Evolutionary conservation across 2,888 invertebrate species (phyloP).

Genomic region (Campaea margaritaria): DNA sequence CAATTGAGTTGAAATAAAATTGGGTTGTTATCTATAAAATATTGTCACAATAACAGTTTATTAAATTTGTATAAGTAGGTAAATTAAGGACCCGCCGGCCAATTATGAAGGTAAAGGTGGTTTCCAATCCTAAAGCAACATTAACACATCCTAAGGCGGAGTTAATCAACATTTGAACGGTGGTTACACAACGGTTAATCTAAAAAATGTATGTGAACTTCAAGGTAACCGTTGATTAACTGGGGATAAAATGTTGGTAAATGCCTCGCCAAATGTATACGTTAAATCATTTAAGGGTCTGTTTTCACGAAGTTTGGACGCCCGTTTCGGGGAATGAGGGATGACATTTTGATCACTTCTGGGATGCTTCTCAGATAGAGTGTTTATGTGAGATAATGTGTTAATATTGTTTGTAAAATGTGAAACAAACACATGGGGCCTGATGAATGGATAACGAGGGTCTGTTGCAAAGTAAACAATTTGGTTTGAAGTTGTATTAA

Average conservation of each 20-base stretch:
- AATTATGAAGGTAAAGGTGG: conserved; percentile 50
- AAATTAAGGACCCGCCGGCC: not conserved
- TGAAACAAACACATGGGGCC: conserved; percentile 24
- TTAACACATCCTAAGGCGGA: conserved; percentile 57
- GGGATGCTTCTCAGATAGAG: conserved; percentile 35
- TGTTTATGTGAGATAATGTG: conserved; percentile 40
- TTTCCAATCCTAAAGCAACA: conserved; percentile 75
- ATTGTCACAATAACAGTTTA: too few species aligned
- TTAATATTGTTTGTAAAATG: conserved; percentile 36
- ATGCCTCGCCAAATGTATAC: conserved; percentile 35
- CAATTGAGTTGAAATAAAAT: too few species aligned
- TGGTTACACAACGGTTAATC: too few species aligned
- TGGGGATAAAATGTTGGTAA: too few species aligned
- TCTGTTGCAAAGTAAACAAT: conserved; percentile 22
- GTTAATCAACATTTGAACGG: too few species aligned
- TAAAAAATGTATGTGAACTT: too few species aligned
- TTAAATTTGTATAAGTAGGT: too few species aligned
- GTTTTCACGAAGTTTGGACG: conserved; percentile 40
- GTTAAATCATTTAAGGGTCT: conserved; percentile 35
- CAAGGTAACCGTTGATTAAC: too few species aligned
- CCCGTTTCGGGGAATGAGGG: conserved; percentile 38
- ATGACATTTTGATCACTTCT: conserved; percentile 39
- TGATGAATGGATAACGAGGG: conserved; percentile 28
- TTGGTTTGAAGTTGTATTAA: conserved; percentile 8
- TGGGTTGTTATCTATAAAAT: too few species aligned